Conservation (phyloP, 2,113 vertebrate genomes). For the Leptosomus discolor region DNA sequence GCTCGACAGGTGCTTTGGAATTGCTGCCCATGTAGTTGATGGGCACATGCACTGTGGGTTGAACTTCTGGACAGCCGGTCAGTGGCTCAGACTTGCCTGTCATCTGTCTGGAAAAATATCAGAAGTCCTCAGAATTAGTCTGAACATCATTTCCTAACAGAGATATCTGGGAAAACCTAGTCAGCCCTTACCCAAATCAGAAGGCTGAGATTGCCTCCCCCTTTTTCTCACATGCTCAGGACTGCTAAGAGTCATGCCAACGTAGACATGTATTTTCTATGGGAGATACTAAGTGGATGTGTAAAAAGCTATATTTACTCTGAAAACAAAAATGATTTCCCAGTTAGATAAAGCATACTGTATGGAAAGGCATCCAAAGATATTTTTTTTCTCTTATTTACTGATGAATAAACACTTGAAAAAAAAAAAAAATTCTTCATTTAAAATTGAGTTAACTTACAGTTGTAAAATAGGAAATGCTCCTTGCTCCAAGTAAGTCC, state of each 20-base stretch:
- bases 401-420: neutral
- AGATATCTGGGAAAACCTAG: neutral
- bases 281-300: neutral
- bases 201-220: neutral
- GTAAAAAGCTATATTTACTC: neutral
- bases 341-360: neutral
- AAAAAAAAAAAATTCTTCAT: neutral
- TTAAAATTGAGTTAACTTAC: neutral
- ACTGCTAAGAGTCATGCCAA: neutral
- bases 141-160: neutral
- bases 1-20: neutral
- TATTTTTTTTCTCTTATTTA: neutral
- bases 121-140: neutral
- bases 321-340: neutral
- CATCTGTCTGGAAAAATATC: neutral
- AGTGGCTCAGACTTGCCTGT: neutral
- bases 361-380: neutral
- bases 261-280: neutral
- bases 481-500: neutral
- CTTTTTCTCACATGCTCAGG: neutral
- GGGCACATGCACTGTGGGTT: accelerated
- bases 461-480: neutral
- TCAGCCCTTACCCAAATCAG: neutral
- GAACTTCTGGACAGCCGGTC: neutral
- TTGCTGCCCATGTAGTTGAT: neutral